Conservation (phyloP, 2,888 invertebrate species). For the Papilio elwesi region DNA sequence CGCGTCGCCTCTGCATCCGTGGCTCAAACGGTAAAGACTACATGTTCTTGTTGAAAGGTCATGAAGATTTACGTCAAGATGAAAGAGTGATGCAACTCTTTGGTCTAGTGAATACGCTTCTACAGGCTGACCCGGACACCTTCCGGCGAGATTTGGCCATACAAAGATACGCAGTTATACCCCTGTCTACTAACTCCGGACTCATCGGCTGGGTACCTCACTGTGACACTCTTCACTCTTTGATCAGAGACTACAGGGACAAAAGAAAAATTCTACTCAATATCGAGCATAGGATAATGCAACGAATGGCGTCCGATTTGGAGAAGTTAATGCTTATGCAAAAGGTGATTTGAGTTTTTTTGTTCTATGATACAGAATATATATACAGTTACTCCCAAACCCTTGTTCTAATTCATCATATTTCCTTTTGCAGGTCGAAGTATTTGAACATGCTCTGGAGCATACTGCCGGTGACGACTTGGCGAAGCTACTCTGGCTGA, state of each 20-base stretch:
- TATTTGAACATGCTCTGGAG: slow-evolving; percentile 98
- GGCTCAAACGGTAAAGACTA: slow-evolving; percentile 99
- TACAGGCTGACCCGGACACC: slow-evolving; percentile 97
- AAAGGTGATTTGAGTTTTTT: slow-evolving; percentile 85
- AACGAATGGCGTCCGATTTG: slow-evolving; percentile 98
- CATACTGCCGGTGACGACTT: slow-evolving; percentile 98
- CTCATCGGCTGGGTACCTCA: slow-evolving; percentile 99
- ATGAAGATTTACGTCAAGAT: slow-evolving; percentile 99
- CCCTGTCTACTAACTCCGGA: slow-evolving; percentile 98
- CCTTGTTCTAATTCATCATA: too few relatives aligned
- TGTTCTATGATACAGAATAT: slow-evolving; percentile 35
- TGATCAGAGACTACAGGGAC: slow-evolving; percentile 98
- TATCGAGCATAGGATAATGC: slow-evolving; percentile 98
- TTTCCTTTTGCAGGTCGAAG: slow-evolving; percentile 87
- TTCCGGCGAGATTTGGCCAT: slow-evolving; percentile 91
- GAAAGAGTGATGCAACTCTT: slow-evolving; percentile 99
- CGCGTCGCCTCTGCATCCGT: slow-evolving; percentile 95
- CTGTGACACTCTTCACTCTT: slow-evolving; percentile 98
- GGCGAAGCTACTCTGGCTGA: slow-evolving; percentile 97
- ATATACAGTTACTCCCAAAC: too few relatives aligned
- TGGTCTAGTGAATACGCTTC: slow-evolving; percentile 97
- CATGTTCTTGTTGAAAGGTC: slow-evolving; percentile 99
- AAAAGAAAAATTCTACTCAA: slow-evolving; percentile 98
- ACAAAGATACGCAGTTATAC: slow-evolving; percentile 98
- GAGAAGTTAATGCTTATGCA: slow-evolving; percentile 99